Evolutionary conservation across 2,113 vertebrate genomes (phyloP), one percentile per base, ranked within the genome.

Genomic region (Ibidorhyncha struthersii): DNA sequence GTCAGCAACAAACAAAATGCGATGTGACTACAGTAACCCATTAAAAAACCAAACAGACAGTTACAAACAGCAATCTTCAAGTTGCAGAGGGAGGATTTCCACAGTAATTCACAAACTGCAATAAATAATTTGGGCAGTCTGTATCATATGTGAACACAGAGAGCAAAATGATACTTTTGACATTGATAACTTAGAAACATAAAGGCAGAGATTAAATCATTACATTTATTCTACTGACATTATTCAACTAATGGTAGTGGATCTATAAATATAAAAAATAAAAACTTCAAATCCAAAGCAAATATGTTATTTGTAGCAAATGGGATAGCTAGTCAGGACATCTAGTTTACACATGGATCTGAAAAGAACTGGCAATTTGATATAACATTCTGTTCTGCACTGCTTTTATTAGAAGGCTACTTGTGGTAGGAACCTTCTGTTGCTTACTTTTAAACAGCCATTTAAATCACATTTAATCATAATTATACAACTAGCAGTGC

Each of bases 331-430:
- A 71, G 67, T 73, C 67, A 92, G 86, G 82, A 66, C 65, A 83
- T 79, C 21, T 17, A 76, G 65, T 53, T 92, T 79, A 74, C 40
- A 82, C 19, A 72, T 5, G 17, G n/a, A 63, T 94, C 73, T 97
- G 92, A 89, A 93, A 95, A 89, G 86, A 95, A 36, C 55, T 92
- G 76, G 59, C 72, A 94, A 76, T 47, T 59, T 32, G 9, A 9
- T 67, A 32, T 79, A 90, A 86, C 67, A n/a, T 72, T 93, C 72
- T 94, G 92, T 93, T 97, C 82, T 65, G 15, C 3, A 1, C 30
- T 67, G 56, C 59, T 96, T 95, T 92, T 95, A 93, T 95, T 89
- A 93, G 86, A 81, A 84, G 58, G 63, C 25, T 92, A 53, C 53
- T 90, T 87, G 41, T 80, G 47, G 41, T 34, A 94, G 63, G 4